These are phyloP conservation scores for Pteruthius melanotis DNA, from an alignment of 2,113 vertebrate genomes.

Conservation along the genomic window DNA sequence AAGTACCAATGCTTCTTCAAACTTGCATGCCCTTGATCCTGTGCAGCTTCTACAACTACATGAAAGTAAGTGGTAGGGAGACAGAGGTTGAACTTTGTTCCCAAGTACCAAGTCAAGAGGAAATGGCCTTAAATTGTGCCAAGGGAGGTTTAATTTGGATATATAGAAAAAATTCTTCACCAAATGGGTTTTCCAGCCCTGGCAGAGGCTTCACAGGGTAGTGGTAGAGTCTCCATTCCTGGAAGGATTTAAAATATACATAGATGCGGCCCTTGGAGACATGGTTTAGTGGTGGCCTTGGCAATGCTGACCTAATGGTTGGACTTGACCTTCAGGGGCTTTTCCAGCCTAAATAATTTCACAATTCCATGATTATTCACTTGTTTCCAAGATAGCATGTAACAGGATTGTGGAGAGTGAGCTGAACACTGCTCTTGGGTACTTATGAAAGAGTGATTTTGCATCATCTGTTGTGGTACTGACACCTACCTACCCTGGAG, in stretches of 20 bases:
- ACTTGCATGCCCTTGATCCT: fast-evolving
- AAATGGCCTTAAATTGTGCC: background rate
- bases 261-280: background rate
- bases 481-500: background rate
- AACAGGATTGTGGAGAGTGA: background rate
- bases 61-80: background rate
- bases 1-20: background rate
- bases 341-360: background rate
- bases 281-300: background rate
- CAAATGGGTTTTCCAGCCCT: background rate
- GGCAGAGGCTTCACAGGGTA: background rate
- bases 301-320: background rate
- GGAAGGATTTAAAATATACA: background rate
- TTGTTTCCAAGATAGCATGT: background rate
- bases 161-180: background rate
- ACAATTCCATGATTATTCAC: fast-evolving
- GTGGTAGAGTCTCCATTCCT: background rate
- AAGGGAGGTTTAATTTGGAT: background rate
- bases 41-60: background rate
- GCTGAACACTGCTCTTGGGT: background rate
- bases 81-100: background rate
- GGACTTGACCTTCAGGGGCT: background rate
- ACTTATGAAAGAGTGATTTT: background rate
- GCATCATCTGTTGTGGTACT: background rate
- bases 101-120: background rate